phyloP scores from a whole-genome alignment of 2,888 invertebrate species.

The Caenorhabditis sp. region DNA sequence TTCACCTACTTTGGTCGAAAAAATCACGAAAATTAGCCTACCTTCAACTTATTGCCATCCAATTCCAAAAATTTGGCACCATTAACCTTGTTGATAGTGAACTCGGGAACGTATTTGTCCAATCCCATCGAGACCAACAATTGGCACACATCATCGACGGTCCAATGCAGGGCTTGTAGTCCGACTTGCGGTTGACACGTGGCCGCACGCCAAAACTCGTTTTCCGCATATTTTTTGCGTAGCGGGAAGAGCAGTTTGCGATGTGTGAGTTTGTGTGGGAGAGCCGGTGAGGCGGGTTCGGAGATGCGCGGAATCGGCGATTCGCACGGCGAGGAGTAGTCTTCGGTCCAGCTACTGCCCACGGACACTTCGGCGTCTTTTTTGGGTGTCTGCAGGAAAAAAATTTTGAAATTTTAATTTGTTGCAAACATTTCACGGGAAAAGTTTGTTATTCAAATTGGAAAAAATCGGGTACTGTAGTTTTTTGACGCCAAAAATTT shows the following conservation, averaged over 20 bases:
- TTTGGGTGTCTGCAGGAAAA: no score
- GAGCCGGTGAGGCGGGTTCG: constrained; percentile 67
- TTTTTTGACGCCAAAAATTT: no score
- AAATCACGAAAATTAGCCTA: constrained; percentile 41
- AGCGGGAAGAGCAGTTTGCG: constrained; percentile 66
- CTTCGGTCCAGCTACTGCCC: constrained; percentile 46
- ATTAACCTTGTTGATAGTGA: constrained; percentile 86
- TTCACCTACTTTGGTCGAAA: background rate
- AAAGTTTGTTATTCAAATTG: no score
- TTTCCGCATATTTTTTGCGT: constrained; percentile 61
- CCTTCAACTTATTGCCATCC: constrained; percentile 89
- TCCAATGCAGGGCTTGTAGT: constrained; percentile 69
- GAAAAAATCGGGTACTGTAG: no score
- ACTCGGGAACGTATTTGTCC: constrained; percentile 86
- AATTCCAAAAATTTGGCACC: constrained; percentile 85
- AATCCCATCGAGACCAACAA: constrained; percentile 75
- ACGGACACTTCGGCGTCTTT: constrained; percentile 51
- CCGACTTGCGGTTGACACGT: constrained; percentile 48
- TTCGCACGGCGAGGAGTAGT: constrained; percentile 58
- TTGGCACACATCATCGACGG: constrained; percentile 67
- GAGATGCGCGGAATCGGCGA: constrained; percentile 66
- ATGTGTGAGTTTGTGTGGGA: constrained; percentile 65
- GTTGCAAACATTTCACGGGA: no score
- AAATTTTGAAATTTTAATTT: background rate
- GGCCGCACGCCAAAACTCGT: constrained; percentile 68